Evolutionary conservation across 2,113 vertebrate species (phyloP).

Genomic region (Falco punctatus): DNA sequence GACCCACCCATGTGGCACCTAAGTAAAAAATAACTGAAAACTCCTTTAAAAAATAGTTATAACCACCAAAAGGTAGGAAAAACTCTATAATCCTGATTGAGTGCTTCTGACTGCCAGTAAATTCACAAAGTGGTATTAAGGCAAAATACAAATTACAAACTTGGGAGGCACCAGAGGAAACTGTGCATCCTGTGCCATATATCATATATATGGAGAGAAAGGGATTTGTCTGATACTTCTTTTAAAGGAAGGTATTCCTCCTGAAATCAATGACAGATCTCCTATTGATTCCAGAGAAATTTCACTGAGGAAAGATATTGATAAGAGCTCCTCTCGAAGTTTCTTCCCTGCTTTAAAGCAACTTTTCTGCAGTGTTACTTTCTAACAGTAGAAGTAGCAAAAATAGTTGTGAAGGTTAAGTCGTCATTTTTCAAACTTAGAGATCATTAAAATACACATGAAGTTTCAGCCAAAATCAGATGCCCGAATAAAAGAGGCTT

Average conservation of each 20-base stretch:
- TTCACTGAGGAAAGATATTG: background rate
- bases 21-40: conserved; percentile 53
- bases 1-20: conserved; percentile 31
- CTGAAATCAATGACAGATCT: conserved; percentile 26
- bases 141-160: conserved; percentile 66
- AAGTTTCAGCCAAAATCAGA: background rate
- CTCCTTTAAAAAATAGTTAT: conserved; percentile 47
- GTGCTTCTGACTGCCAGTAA: conserved; percentile 68
- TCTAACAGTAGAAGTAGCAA: background rate
- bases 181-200: conserved; percentile 22
- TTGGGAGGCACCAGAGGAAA: conserved; percentile 50
- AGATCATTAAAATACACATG: background rate
- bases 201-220: conserved; percentile 8
- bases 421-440: background rate
- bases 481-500: fast-evolving
- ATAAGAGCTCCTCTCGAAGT: background rate
- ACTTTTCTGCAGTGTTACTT: background rate
- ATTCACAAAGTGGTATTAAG: conserved; percentile 61
- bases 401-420: background rate
- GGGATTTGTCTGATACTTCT: conserved; percentile 11
- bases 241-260: background rate
- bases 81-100: conserved; percentile 62
- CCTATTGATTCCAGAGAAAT: background rate
- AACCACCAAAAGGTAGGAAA: conserved; percentile 58
- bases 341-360: background rate